A percentile compares a stretch with the other conserved stretches of the same genome.
Conservation (phyloP, 2,888 invertebrate genomes). For the Andrena marginata region DNA sequence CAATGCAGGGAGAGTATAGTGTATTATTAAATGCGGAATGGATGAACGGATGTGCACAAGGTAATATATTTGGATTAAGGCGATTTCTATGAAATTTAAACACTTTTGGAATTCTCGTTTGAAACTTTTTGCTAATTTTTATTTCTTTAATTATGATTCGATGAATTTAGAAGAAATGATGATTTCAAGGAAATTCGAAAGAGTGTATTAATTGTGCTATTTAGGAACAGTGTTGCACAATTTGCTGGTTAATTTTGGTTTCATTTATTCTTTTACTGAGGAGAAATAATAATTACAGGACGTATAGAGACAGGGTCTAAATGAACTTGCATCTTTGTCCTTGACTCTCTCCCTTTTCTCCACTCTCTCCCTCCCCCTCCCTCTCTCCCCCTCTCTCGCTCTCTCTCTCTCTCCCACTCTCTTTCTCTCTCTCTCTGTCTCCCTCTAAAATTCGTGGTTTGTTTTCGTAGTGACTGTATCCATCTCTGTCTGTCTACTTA, state of each 20-base stretch:
- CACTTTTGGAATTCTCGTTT: no score
- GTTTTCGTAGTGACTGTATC: constrained; percentile 32
- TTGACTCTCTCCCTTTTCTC: constrained; percentile 28
- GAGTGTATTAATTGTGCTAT: not conserved
- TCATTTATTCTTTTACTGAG: not conserved
- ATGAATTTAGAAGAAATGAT: no score
- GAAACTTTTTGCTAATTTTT: no score
- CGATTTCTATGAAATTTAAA: no score
- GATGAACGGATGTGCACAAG: no score
- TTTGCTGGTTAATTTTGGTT: no score
- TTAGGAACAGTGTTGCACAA: not conserved
- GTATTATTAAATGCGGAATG: not conserved
- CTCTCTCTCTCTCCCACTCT: constrained; percentile 30
- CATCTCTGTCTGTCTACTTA: constrained; percentile 20
- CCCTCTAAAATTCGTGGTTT: constrained; percentile 41
- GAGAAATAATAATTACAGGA: not conserved
- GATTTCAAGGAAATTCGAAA: no score
- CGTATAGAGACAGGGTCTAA: not conserved
- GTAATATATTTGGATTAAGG: no score
- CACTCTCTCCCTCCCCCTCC: no score
- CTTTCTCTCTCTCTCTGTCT: constrained; percentile 12
- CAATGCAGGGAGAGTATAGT: not conserved
- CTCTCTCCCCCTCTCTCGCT: no score
- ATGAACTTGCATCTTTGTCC: constrained; percentile 35
- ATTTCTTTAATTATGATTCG: no score